These are phyloP conservation scores for Lochmaea capreae DNA, from an alignment of 2,888 invertebrate species.

Conservation along the genomic window DNA sequence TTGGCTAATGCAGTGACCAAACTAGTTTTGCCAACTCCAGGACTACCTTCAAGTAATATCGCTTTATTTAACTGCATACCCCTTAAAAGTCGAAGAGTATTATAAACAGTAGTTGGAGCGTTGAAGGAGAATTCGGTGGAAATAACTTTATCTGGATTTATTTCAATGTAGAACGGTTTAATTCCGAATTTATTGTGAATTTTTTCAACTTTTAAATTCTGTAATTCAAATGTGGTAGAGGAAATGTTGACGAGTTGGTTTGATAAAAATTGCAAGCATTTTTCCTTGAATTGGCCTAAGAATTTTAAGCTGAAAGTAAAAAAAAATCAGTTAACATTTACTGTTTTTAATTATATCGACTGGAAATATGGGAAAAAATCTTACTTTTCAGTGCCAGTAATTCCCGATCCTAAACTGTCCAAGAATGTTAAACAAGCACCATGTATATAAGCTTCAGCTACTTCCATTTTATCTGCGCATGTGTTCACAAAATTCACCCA, in stretches of 20 bases:
- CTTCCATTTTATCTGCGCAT: constrained; percentile 65
- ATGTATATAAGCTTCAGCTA: constrained; percentile 82
- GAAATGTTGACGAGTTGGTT: constrained; percentile 61
- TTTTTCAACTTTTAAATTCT: constrained; percentile 57
- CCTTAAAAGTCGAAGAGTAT: constrained; percentile 86
- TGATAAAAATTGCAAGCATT: constrained; percentile 71
- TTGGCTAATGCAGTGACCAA: constrained; percentile 90
- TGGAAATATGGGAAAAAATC: constrained; percentile 27
- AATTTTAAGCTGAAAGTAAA: constrained; percentile 56
- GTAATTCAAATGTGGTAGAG: constrained; percentile 30
- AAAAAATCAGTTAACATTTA: background rate
- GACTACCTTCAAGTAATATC: constrained; percentile 94
- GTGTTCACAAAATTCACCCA: constrained; percentile 93
- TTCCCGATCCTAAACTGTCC: constrained; percentile 90
- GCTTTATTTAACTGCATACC: constrained; percentile 93
- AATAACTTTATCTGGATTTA: constrained; percentile 63
- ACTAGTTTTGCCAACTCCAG: constrained; percentile 98
- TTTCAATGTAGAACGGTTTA: constrained; percentile 79
- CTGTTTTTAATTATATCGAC: too few species aligned
- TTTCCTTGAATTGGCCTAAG: constrained; percentile 63
- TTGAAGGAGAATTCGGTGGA: constrained; percentile 75
- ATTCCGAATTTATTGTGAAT: constrained; percentile 74
- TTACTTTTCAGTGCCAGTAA: constrained; percentile 77
- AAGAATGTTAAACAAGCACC: constrained; percentile 92
- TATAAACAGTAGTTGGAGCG: constrained; percentile 83